These are phyloP conservation scores for Platyscapa corneri DNA, from an alignment of 1,140 invertebrate genomes.

Conservation along the genomic window DNA sequence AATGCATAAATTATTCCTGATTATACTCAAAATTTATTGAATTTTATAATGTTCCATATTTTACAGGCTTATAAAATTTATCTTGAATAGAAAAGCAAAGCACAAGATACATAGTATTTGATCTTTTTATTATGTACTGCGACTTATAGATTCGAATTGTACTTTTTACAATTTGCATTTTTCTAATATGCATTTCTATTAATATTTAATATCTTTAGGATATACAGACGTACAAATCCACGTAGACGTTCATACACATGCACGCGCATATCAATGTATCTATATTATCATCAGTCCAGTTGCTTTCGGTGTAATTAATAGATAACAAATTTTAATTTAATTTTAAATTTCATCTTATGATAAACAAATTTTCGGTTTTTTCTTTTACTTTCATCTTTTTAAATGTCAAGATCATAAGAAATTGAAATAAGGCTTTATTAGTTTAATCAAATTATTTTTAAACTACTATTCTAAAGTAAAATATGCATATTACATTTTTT, in stretches of 20 bases:
- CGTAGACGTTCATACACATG: background rate
- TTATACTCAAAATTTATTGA: background rate
- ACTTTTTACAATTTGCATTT: slow-evolving; percentile 10
- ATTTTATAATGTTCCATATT: background rate
- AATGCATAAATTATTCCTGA: background rate
- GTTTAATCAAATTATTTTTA: too few relatives aligned
- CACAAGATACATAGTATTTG: background rate
- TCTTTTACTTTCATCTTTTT: background rate
- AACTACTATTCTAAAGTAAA: too few relatives aligned
- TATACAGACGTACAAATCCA: background rate
- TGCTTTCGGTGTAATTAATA: too few relatives aligned
- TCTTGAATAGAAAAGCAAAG: background rate
- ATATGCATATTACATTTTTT: too few relatives aligned
- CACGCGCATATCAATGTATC: background rate
- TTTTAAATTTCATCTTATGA: too few relatives aligned
- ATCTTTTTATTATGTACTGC: background rate
- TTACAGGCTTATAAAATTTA: background rate
- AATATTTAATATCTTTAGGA: background rate
- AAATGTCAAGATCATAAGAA: background rate
- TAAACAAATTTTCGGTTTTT: too few relatives aligned
- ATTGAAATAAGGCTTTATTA: background rate
- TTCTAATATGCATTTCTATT: background rate
- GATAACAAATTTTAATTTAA: too few relatives aligned
- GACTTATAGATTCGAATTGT: background rate
- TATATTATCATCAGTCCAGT: too few relatives aligned